Percentiles rank a stretch among this genome's conserved stretches.
These are phyloP conservation scores for Scophthalmus maximus DNA, from an alignment of 2,113 vertebrate genomes.

Conservation along the genomic window DNA sequence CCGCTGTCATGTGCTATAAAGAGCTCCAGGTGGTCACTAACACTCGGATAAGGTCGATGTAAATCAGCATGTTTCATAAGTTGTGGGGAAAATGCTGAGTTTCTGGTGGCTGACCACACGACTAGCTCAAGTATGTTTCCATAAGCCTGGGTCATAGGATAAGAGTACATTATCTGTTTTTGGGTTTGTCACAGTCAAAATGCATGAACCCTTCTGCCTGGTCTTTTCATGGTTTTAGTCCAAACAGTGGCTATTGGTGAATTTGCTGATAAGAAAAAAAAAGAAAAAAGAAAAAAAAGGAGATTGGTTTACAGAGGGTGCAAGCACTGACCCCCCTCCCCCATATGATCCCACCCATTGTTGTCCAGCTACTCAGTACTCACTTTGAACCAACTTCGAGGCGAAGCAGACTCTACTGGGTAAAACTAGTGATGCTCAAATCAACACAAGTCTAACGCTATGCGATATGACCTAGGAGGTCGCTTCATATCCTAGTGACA, in stretches of 20 bases:
- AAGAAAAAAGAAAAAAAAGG: too few relatives aligned
- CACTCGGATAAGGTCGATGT: conserved; percentile 19
- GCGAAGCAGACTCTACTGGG: too few relatives aligned
- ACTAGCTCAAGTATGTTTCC: conserved; percentile 14
- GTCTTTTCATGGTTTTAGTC: too few relatives aligned
- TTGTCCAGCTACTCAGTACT: neutral
- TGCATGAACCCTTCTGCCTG: neutral
- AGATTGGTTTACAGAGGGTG: neutral
- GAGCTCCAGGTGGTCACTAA: conserved; percentile 43
- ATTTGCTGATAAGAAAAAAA: too few relatives aligned
- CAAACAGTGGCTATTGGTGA: too few relatives aligned
- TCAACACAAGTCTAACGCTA: too few relatives aligned
- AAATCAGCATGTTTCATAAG: neutral
- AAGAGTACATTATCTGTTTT: neutral
- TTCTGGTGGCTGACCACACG: neutral
- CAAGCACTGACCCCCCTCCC: neutral
- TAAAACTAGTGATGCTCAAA: too few relatives aligned
- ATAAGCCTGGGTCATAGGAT: neutral
- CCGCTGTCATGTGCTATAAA: conserved; percentile 46
- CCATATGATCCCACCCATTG: neutral
- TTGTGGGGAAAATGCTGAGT: neutral
- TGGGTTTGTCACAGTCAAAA: neutral
- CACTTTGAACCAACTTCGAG: too few relatives aligned
- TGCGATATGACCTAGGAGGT: too few relatives aligned
- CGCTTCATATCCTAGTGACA: too few relatives aligned